Conservation (phyloP, 2,113 vertebrate genomes). For the Tonatia bakeri region DNA sequence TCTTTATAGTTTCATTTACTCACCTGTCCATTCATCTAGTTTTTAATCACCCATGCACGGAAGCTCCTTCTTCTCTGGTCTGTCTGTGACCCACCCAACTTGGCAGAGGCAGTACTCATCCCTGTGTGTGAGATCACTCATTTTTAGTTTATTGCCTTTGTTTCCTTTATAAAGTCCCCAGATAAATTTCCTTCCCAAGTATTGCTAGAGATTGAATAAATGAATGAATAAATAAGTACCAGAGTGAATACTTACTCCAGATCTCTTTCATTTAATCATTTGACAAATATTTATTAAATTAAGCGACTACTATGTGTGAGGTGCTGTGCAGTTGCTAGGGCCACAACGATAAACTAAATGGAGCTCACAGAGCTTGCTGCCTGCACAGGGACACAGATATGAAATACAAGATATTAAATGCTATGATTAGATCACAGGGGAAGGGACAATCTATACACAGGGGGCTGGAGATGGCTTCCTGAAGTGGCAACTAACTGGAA, state of each 20-base stretch:
- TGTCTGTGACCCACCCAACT: not conserved
- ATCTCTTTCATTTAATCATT: not conserved
- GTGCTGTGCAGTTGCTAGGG: not conserved
- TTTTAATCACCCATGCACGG: not conserved
- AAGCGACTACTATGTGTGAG: not conserved
- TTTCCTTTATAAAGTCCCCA: not conserved
- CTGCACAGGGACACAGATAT: not conserved
- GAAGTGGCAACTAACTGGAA: not conserved
- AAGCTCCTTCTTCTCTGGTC: not conserved
- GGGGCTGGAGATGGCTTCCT: not conserved
- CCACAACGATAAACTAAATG: not conserved
- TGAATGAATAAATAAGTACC: not conserved
- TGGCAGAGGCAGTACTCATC: not conserved
- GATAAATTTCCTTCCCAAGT: not conserved
- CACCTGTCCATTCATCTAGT: not conserved
- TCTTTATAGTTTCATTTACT: not conserved
- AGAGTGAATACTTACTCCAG: not conserved
- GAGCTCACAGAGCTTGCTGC: not conserved
- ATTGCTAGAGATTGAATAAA: not conserved
- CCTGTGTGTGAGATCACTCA: not conserved
- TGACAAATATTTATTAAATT: not conserved
- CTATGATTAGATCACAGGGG: not conserved
- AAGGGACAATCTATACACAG: not conserved
- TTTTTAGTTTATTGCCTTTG: not conserved
- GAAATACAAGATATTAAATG: not conserved